Evolutionary conservation across 2,113 vertebrate genomes (phyloP).

Genomic region (Callionymus lyra): DNA sequence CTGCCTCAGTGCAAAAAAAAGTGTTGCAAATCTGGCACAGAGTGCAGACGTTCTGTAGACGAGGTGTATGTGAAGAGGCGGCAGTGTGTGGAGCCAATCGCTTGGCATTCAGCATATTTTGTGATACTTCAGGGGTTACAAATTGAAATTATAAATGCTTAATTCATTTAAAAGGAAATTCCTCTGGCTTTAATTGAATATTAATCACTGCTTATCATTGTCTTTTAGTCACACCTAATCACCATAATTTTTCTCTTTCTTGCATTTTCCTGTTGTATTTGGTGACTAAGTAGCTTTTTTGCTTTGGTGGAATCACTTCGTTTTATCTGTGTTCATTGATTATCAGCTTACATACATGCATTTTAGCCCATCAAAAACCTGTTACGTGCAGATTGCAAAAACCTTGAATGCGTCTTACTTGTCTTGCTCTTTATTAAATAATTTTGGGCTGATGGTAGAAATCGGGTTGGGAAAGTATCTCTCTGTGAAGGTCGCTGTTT

Average conservation of each 20-base stretch:
- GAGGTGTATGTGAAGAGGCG: neutral
- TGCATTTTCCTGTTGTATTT: constrained; percentile 17
- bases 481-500: neutral
- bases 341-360: constrained; percentile 23
- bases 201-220: constrained; percentile 70
- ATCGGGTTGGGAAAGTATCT: constrained; percentile 1
- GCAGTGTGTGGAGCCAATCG: constrained; percentile 33
- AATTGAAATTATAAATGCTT: constrained; percentile 70
- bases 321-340: constrained; percentile 33
- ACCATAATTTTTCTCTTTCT: constrained; percentile 48
- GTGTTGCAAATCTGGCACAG: no score
- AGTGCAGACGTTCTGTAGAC: no score
- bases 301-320: constrained; percentile 36
- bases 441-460: constrained; percentile 10
- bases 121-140: constrained; percentile 68
- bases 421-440: constrained; percentile 11
- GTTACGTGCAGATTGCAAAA: constrained; percentile 7
- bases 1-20: no score
- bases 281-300: constrained; percentile 26
- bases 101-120: constrained; percentile 58
- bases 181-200: constrained; percentile 70
- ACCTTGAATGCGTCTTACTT: constrained; percentile 15
- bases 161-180: constrained; percentile 70
- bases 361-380: constrained; percentile 8
- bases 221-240: constrained; percentile 71